phyloP scores from a whole-genome alignment of 1,140 invertebrate species.

The Ruditapes philippinarum region DNA sequence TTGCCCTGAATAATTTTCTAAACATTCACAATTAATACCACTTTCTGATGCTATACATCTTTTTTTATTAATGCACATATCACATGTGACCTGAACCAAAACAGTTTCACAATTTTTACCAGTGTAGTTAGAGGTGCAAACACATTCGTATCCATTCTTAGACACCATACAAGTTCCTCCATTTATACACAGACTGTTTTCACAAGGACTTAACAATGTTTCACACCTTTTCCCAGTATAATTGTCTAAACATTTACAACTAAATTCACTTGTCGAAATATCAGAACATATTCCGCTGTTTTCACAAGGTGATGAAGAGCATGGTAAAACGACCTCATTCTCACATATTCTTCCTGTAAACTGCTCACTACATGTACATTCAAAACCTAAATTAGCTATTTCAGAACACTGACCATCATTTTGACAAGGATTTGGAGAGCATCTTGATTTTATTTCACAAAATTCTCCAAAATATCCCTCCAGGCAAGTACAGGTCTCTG shows the following conservation, averaged over 20 bases:
- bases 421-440: slow-evolving; percentile 73
- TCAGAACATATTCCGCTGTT: slow-evolving; percentile 77
- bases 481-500: slow-evolving; percentile 74
- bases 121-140: slow-evolving; percentile 58
- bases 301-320: slow-evolving; percentile 69
- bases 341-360: slow-evolving; percentile 73
- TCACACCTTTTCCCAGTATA: slow-evolving; percentile 76
- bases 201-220: slow-evolving; percentile 76
- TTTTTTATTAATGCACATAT: slow-evolving; percentile 11
- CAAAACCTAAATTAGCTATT: slow-evolving; percentile 65
- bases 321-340: slow-evolving; percentile 49
- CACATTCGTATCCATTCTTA: slow-evolving; percentile 60
- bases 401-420: slow-evolving; percentile 74
- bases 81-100: slow-evolving; percentile 12
- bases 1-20: slow-evolving; percentile 45
- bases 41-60: slow-evolving; percentile 48
- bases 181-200: slow-evolving; percentile 77
- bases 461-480: slow-evolving; percentile 72
- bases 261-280: slow-evolving; percentile 83
- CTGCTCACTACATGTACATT: slow-evolving; percentile 67
- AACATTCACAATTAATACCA: slow-evolving; percentile 60
- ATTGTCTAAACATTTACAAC: slow-evolving; percentile 71
- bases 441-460: slow-evolving; percentile 82
- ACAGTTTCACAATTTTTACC: slow-evolving; percentile 58
- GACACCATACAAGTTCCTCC: slow-evolving; percentile 65